Evolutionary conservation across 2,888 invertebrate species (phyloP), one percentile per base, ranked within the genome.

Genomic region (Epinotia ramella): DNA sequence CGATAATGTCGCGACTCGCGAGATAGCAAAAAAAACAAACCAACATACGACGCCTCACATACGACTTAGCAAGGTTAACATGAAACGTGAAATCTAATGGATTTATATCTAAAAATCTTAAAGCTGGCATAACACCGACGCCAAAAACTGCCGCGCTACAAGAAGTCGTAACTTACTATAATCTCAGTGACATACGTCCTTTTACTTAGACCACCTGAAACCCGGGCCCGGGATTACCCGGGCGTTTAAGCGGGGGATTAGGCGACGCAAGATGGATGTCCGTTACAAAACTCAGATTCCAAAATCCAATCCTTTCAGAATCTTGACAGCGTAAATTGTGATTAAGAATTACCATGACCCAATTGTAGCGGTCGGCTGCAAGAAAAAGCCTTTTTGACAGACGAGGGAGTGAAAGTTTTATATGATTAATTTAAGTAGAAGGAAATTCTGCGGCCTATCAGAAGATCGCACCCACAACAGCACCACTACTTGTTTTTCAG

Each of bases 71-170:
- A 6, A 53, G 53, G n/a, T n/a, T 53, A 57, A 57, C 56, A 59
- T 4, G 56, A 57, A 13, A 20, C 66, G 24, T 53, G 40, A 68
- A 68, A 59, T 44, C 33, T 20, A 68, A 68, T 68, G 68, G 57
- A 69, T 69, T 69, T 69, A 68, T 68, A 68, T 69, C 69, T 59
- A 46, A 60, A 69, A 69, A 28, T 46, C 46, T 60, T 60, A 69
- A 69, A 28, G 69, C 59, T 16, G n/a, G 59, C 59, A 46, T 69
- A 28, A 60, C 69, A 46, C 33, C 53, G 53, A 66, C 59, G 69
- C 28, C 69, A 46, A 28, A 59, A 66, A 33, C 66, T 49, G 28
- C n/a, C 53, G 66, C 66, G 66, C 12, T 18, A n/a, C 46, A 28
- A 49, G 24, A 16, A 13, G 66, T 66, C 66, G 28, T 53, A 53